Base-by-base conservation (phyloP, 1,140 invertebrate genomes). In the Aporrectodea caliginosa region DNA sequence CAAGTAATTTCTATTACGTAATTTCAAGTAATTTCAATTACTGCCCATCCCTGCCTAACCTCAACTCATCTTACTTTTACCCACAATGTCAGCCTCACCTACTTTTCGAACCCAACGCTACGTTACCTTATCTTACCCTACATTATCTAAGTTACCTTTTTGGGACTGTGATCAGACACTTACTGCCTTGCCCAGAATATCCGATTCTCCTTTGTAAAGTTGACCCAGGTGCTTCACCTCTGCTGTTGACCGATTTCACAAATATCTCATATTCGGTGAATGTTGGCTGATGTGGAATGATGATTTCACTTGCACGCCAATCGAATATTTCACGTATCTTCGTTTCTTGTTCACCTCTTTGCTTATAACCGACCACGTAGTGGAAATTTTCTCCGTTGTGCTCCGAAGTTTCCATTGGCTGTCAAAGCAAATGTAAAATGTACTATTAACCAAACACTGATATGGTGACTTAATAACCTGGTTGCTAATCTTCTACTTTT, bases 301-400 rank as follows among this genome's bases (percentile, higher is more conserved):
- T 76, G 71, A 78, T n/a, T 68, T 81, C 71, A 30, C 32, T 69
- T 72, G 79, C 34, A 16, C 77, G 43, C 80, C 80, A 81, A 27
- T 81, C 77, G n/a, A 16, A 14, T n/a, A 78, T 70, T 27, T 72
- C n/a, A 14, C 14, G n/a, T 6, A 58, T 12, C 43, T 58, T 22
- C 6, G 6, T 22, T 58, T 58, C 43, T 6, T 58, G 6, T 22
- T 58, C 43, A 68, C 35, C 34, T 32, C n/a, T 32, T 2, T 27
- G 75, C 34, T 33, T 30, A 33, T 81, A 81, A 2, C n/a, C 58
- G 68, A 81, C 77, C 35, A 78, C 1, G 58, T 81, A 81, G 35
- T 34, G 35, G 68, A 81, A 81, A 12, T 69, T 72, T 30, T 78
- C 71, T 30, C 80, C 80, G 33, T 81, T 73, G 77, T 81, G 80